Evolutionary conservation across 2,797 vertebrate species (phyloP).

Genomic region (Microctenopoma stevenorrisi): DNA sequence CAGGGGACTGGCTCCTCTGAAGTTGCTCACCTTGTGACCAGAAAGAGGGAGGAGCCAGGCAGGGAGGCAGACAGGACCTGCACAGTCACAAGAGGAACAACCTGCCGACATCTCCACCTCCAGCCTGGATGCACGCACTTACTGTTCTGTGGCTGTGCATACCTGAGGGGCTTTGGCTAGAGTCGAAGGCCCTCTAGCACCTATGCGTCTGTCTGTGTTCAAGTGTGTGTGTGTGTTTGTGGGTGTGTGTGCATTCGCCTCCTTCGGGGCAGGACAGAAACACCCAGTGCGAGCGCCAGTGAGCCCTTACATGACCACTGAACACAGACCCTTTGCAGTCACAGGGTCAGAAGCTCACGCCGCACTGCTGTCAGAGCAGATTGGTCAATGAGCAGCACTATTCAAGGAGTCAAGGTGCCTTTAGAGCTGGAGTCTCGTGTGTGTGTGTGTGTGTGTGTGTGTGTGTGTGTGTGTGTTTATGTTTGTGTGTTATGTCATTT

Average conservation of each 20-base stretch:
- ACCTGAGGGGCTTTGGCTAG: slow-evolving; percentile 65
- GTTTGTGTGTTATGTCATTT: slow-evolving; percentile 20
- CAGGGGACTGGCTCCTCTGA: slow-evolving; percentile 24
- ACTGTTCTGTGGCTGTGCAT: slow-evolving; percentile 66
- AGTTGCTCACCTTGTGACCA: slow-evolving; percentile 60
- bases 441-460: slow-evolving; percentile 20
- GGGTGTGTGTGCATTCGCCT: slow-evolving; percentile 33
- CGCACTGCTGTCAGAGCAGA: slow-evolving; percentile 80
- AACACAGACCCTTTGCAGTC: slow-evolving; percentile 79
- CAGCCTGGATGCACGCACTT: slow-evolving; percentile 65
- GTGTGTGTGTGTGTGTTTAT: slow-evolving; percentile 20
- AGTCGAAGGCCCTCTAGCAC: slow-evolving; percentile 25
- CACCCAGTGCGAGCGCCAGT: slow-evolving; percentile 66
- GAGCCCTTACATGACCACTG: slow-evolving; percentile 80
- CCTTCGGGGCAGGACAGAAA: slow-evolving; percentile 66
- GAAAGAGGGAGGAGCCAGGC: slow-evolving; percentile 43
- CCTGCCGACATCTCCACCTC: slow-evolving; percentile 58
- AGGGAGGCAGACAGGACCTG: slow-evolving; percentile 44
- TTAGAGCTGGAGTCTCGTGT: slow-evolving; percentile 38
- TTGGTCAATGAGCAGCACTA: slow-evolving; percentile 75
- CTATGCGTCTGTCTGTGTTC: slow-evolving; percentile 21
- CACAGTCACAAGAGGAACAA: slow-evolving; percentile 56
- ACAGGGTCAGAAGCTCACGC: slow-evolving; percentile 75
- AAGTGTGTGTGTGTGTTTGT: slow-evolving; percentile 27
- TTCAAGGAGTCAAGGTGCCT: slow-evolving; percentile 67